phyloP scores from a whole-genome alignment of 2,113 vertebrate species.

The Gopherus flavomarginatus region DNA sequence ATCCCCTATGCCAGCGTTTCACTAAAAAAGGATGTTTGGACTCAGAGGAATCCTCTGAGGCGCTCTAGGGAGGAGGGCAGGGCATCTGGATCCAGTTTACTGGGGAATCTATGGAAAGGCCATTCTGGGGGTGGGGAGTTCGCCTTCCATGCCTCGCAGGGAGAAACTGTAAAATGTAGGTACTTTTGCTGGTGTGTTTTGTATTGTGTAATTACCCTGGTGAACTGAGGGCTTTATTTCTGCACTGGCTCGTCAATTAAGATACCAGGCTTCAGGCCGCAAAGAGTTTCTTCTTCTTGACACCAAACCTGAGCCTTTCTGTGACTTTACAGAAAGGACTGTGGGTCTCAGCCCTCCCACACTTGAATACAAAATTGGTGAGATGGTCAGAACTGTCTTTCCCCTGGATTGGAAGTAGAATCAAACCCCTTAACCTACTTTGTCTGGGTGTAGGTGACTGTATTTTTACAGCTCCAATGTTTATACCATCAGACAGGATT shows the following conservation, averaged over 20 bases:
- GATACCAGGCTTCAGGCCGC: background rate
- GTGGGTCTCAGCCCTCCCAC: background rate
- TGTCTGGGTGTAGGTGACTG: background rate
- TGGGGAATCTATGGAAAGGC: background rate
- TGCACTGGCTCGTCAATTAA: background rate
- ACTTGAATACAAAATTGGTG: background rate
- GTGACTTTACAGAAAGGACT: background rate
- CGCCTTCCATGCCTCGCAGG: background rate
- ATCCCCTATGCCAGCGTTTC: background rate
- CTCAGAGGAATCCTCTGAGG: background rate
- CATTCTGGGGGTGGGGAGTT: background rate
- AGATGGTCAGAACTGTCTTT: background rate
- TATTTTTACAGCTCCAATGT: background rate
- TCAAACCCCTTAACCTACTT: background rate
- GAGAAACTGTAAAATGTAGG: background rate
- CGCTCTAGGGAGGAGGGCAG: background rate
- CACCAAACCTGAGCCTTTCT: background rate
- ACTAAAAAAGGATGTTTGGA: background rate
- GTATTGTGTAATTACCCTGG: background rate
- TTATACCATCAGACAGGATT: background rate
- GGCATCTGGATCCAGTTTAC: background rate
- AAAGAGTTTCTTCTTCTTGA: background rate
- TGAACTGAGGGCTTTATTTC: background rate
- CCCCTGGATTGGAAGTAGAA: background rate
- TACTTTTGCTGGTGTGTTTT: background rate